Percentiles rank a stretch among this genome's conserved stretches.
Evolutionary conservation across 2,797 vertebrate genomes (phyloP).

Genomic region (Epinephelus awoara): DNA sequence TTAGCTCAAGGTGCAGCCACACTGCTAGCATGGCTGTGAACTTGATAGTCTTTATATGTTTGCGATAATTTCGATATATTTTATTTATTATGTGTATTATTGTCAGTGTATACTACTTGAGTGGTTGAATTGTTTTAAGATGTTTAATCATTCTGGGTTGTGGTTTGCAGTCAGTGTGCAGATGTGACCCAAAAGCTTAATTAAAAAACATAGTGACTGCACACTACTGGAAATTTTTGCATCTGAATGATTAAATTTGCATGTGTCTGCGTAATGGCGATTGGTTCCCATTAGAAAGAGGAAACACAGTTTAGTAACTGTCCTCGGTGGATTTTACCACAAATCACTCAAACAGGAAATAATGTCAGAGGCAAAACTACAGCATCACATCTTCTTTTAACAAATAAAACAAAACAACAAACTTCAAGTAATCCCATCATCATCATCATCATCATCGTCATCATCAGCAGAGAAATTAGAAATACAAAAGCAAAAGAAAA

Average conservation of each 20-base stretch:
- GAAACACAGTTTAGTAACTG: neutral
- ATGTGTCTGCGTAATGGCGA: neutral
- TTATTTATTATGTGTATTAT: neutral
- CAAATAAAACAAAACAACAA: slow-evolving; percentile 72
- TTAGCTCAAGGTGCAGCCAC: no score
- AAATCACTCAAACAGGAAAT: slow-evolving; percentile 17
- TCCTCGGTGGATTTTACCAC: neutral
- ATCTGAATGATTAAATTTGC: neutral
- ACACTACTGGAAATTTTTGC: neutral
- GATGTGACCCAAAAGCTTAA: neutral
- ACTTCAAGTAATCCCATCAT: slow-evolving; percentile 84
- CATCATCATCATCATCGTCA: slow-evolving; percentile 33
- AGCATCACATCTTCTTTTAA: slow-evolving; percentile 66
- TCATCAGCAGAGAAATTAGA: slow-evolving; percentile 48
- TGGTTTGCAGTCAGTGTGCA: neutral
- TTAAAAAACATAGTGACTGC: neutral
- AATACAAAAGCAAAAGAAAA: slow-evolving; percentile 65
- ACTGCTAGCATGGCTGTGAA: no score
- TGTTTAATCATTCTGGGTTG: no score
- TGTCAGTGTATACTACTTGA: no score
- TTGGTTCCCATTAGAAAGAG: neutral
- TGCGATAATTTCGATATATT: neutral
- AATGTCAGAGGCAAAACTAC: slow-evolving; percentile 41
- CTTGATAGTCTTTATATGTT: no score
- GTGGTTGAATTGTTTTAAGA: no score